These are phyloP conservation scores for Scarus forsteni DNA, from an alignment of 2,797 vertebrate genomes.

Conservation along the genomic window DNA sequence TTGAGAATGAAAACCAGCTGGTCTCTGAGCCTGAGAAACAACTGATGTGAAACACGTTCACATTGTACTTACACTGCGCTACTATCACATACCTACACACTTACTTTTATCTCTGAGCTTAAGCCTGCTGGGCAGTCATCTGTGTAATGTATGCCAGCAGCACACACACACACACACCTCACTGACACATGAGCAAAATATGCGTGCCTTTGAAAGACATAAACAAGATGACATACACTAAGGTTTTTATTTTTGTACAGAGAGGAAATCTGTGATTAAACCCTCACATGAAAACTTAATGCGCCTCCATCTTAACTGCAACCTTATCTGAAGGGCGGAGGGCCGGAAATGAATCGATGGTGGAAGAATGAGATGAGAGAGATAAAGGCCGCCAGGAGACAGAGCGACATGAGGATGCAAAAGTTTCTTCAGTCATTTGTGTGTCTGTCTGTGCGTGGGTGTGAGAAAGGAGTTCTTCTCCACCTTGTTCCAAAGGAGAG, in stretches of 20 bases:
- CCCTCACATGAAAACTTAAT: slow-evolving; percentile 27
- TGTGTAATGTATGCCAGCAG: slow-evolving; percentile 23
- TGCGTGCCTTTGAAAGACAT: background rate
- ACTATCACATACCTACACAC: slow-evolving; percentile 33
- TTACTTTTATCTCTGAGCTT: slow-evolving; percentile 37
- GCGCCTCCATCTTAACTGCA: slow-evolving; percentile 6
- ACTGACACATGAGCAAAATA: background rate
- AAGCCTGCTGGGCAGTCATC: slow-evolving; percentile 22
- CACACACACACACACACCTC: slow-evolving; percentile 7
- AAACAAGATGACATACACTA: slow-evolving; percentile 15
- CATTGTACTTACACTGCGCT: background rate
- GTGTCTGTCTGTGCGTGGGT: slow-evolving; percentile 5
- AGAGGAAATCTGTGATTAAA: slow-evolving; percentile 17
- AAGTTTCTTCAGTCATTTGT: slow-evolving; percentile 17
- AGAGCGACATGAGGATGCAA: slow-evolving; percentile 27
- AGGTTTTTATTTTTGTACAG: background rate
- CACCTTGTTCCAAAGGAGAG: slow-evolving; percentile 22
- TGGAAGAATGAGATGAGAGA: slow-evolving; percentile 39
- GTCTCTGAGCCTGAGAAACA: slow-evolving; percentile 26
- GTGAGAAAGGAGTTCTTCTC: slow-evolving; percentile 44
- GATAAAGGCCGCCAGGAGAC: slow-evolving; percentile 39
- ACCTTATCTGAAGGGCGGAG: slow-evolving; percentile 27
- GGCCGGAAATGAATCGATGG: slow-evolving; percentile 31
- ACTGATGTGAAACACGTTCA: slow-evolving; percentile 15
- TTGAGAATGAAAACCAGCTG: slow-evolving; percentile 51